Base-by-base conservation (phyloP, 2,113 vertebrate species). In the Sardina pilchardus region DNA sequence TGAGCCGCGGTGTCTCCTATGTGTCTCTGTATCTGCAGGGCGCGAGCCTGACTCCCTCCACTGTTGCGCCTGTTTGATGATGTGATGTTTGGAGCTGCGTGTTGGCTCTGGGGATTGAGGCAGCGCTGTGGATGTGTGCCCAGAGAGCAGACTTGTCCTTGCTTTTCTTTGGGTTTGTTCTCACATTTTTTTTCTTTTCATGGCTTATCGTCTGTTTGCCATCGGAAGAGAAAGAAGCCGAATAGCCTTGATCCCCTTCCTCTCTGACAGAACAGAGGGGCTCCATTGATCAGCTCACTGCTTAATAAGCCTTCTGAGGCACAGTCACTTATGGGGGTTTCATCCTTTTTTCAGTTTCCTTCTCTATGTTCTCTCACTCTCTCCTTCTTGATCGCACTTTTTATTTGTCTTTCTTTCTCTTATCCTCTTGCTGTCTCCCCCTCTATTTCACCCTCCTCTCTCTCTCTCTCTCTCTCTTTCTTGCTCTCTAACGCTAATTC, bases 101-200 rank as follows among this genome's bases (percentile, higher is more conserved):
- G 4, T 26, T 1, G 24, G 24, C 24, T 63, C 71, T 4, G 30
- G 12, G 12, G 14, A 34, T 78, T 78, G 71, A 39, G 30, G 30
- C 30, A 34, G 4, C 12, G 4, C 71, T 36, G 71, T 34, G 10
- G 71, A 36, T 78, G 71, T 78, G 67, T 36, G 30, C 67, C 34
- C 67, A 75, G 4, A 6, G 16, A 78, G 39, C 14, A 17, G 39
- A 36, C 14, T 78, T 36, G 71, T 78, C 26, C 71, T 78, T 36
- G 14, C 30, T 78, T 78, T 71, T 83, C n/a, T 71, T 59, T 30
- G 30, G n/a, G 39, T 84, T 59, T 82, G 82, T 86, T 26, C 86
- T 36, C 36, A n/a, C 50, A 43, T 59, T 9, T 36, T 1, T 50
- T 21, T 36, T 82, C 16, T 36, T 67, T 50, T 34, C 85, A 81